phyloP scores from a whole-genome alignment of 1,140 invertebrate species.

The Idris sp. region DNA sequence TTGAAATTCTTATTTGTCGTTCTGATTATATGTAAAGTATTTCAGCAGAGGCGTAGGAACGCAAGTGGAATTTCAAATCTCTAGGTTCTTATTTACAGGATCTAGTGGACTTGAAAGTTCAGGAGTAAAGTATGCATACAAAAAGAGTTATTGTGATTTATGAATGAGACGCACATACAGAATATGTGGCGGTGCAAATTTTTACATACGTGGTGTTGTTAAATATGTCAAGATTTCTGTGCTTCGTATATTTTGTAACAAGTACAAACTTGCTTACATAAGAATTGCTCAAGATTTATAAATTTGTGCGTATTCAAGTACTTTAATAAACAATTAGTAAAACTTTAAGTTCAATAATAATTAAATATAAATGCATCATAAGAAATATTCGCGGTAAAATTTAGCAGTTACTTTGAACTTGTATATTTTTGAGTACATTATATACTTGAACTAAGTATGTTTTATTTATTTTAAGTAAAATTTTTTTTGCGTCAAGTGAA shows the following conservation, averaged over 20 bases:
- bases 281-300: constrained; percentile 31
- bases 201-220: constrained; percentile 30
- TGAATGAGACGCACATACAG: constrained; percentile 33
- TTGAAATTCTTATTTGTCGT: constrained; percentile 5
- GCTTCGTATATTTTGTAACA: constrained; percentile 25
- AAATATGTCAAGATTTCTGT: constrained; percentile 29
- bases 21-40: constrained; percentile 10
- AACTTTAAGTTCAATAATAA: background rate
- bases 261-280: constrained; percentile 15
- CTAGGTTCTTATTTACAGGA: constrained; percentile 19
- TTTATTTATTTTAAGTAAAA: too few relatives aligned
- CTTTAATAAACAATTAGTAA: constrained; percentile 11
- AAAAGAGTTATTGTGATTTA: constrained; percentile 51
- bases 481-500: too few relatives aligned
- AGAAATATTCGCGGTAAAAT: too few relatives aligned
- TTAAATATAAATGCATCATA: too few relatives aligned
- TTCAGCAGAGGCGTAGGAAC: constrained; percentile 4
- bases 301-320: constrained; percentile 22
- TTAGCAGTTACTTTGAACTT: too few relatives aligned
- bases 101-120: constrained; percentile 22
- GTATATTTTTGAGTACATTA: too few relatives aligned
- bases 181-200: constrained; percentile 19
- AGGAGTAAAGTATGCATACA: constrained; percentile 21
- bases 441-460: too few relatives aligned
- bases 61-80: constrained; percentile 25